phyloP scores from a whole-genome alignment of 2,888 invertebrate genomes.

The Oxyteleia sp. region DNA sequence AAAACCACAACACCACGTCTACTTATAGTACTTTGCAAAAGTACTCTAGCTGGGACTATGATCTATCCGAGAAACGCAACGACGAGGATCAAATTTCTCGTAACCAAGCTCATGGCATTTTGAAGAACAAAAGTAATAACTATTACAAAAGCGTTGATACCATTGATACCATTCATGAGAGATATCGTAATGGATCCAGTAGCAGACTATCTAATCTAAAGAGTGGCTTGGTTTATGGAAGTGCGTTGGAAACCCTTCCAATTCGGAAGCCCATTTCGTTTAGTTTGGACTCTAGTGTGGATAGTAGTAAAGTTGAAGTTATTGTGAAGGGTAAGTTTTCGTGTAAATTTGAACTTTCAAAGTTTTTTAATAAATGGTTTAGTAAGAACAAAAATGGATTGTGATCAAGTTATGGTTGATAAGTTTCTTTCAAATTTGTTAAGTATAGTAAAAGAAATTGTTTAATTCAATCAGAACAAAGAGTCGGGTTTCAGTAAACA shows the following conservation, averaged over 20 bases:
- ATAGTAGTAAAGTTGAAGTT: constrained; percentile 88
- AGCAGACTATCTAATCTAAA: constrained; percentile 43
- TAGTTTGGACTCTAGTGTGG: constrained; percentile 88
- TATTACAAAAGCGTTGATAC: constrained; percentile 82
- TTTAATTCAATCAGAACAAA: no score
- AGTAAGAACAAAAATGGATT: no score
- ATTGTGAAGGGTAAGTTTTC: constrained; percentile 88
- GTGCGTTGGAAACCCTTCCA: constrained; percentile 89
- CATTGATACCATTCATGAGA: constrained; percentile 81
- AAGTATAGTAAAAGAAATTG: no score
- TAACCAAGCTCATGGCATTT: constrained; percentile 82
- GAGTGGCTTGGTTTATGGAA: constrained; percentile 88
- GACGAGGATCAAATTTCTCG: constrained; percentile 77
- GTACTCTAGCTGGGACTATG: constrained; percentile 80
- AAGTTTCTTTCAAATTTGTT: no score
- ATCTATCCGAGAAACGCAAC: constrained; percentile 77
- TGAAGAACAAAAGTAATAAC: constrained; percentile 85
- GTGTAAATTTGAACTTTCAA: no score
- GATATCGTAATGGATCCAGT: constrained; percentile 77
- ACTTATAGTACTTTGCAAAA: constrained; percentile 75
- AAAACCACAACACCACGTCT: constrained; percentile 66
- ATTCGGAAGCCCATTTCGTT: constrained; percentile 89
- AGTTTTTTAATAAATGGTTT: no score
- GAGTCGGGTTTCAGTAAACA: no score
- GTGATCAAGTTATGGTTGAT: no score